Evolutionary conservation across 2,888 invertebrate species (phyloP), one percentile per base, ranked within the genome.

Genomic region (Deilephila porcellus): DNA sequence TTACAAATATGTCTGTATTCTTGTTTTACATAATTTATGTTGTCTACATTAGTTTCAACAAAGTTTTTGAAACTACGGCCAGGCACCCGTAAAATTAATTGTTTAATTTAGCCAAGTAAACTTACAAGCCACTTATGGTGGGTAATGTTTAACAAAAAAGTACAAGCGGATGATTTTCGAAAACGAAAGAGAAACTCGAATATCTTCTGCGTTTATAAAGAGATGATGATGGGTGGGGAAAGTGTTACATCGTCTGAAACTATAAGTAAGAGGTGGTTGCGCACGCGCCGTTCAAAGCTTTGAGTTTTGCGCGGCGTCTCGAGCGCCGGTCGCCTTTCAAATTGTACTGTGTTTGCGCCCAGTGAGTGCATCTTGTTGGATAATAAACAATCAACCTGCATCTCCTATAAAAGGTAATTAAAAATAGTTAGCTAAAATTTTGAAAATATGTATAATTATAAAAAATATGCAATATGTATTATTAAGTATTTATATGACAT

Each of bases 201-300:
- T 77, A 80, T 78, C 78, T 79, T 77, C 78, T 81, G 76, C 74
- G 75, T 82, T 81, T 81, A 75, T 82, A 79, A 82, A 83, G 85
- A 90, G 85, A 89, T 87, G 86, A 85, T 83, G 85, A 84, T 82
- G 83, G 90, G 90, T 86, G 91, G 94, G 93, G 93, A 93, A 93
- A 93, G 93, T 93, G 90, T 88, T 89, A 90, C 90, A 85, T 81
- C 78, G 82, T 77, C 87, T 88, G 90, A 93, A 91, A 87, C 89
- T 94, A 94, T 93, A 94, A 94, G 93, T 93, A 93, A 82, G 86
- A 86, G 89, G 81, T 78, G 73, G 74, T 70, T 73, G 83, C 83
- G 86, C 86, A 78, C 85, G 88, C 90, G 90, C 85, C 76, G 78
- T 81, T 83, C 91, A 91, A 91, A 92, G 89, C 90, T 89, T 78